Conservation (phyloP, 2,113 vertebrate genomes). For the Petroica traversi region DNA sequence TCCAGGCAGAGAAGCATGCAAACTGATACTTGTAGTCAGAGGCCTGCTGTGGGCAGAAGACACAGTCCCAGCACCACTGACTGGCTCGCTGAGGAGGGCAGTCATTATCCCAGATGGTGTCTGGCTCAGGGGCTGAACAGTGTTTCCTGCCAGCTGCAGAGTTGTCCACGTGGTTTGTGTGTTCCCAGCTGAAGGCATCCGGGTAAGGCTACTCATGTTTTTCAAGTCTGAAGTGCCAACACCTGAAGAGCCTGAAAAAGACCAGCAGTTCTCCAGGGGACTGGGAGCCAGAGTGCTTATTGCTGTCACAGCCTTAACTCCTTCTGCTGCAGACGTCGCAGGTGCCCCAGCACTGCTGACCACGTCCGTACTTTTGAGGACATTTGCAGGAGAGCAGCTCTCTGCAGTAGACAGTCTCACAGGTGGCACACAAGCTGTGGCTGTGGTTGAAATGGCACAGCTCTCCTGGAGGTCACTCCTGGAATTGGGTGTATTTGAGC, state of each 20-base stretch:
- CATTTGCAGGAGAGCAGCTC: slow-evolving; percentile 2
- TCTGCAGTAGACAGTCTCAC: slow-evolving; percentile 6
- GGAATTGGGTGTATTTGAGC: neutral
- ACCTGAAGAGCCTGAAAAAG: slow-evolving; percentile 73
- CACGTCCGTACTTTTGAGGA: neutral
- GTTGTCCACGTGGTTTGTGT: slow-evolving; percentile 98
- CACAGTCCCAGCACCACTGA: neutral
- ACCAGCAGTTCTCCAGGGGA: slow-evolving; percentile 71
- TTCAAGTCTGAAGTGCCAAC: slow-evolving; percentile 75
- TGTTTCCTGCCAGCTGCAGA: slow-evolving; percentile 91
- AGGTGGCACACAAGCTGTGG: slow-evolving; percentile 35
- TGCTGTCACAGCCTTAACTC: slow-evolving; percentile 57
- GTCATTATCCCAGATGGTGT: slow-evolving; percentile 71
- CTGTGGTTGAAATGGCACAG: neutral
- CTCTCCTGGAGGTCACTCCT: slow-evolving; percentile 55
- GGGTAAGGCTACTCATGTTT: slow-evolving; percentile 73
- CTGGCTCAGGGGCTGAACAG: slow-evolving; percentile 91
- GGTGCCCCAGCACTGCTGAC: neutral
- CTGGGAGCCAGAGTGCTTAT: slow-evolving; percentile 56
- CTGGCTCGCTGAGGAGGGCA: slow-evolving; percentile 63
- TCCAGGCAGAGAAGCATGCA: slow-evolving; percentile 67
- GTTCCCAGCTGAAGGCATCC: slow-evolving; percentile 82
- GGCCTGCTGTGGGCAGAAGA: slow-evolving; percentile 51
- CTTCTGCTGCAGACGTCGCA: slow-evolving; percentile 7
- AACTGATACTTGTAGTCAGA: slow-evolving; percentile 46